phyloP scores from a whole-genome alignment of 1,140 invertebrate genomes.

The Alviniconcha marisindica region DNA sequence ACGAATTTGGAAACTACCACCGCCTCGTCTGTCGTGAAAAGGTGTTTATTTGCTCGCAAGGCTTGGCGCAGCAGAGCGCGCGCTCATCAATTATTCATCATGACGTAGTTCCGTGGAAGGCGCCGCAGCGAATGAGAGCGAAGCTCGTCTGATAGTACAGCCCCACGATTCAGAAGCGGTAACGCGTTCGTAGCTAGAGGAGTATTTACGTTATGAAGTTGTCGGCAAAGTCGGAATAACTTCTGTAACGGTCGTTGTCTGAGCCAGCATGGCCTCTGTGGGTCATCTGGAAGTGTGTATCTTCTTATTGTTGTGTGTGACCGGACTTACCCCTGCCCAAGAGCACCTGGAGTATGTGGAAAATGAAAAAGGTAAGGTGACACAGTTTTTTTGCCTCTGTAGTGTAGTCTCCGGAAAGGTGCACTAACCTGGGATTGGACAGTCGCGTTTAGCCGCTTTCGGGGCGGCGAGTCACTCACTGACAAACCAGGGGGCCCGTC shows the following conservation, averaged over 20 bases:
- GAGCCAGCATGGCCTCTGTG: not conserved
- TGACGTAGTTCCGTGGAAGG: slow-evolving; percentile 16
- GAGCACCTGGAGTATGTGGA: not conserved
- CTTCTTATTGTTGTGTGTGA: slow-evolving; percentile 16
- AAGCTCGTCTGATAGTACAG: not conserved
- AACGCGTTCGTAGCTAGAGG: not conserved
- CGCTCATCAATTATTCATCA: slow-evolving; percentile 30
- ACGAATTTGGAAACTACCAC: no score
- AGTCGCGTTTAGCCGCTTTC: no score
- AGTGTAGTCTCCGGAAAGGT: no score
- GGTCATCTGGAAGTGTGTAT: not conserved
- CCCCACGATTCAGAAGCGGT: not conserved
- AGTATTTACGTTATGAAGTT: slow-evolving; percentile 22
- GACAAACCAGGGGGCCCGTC: no score
- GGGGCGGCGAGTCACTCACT: no score
- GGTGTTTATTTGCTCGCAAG: slow-evolving; percentile 25
- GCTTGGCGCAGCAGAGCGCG: slow-evolving; percentile 17
- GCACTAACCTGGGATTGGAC: no score
- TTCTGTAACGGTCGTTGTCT: not conserved
- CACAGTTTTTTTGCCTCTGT: no score
- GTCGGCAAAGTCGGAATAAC: slow-evolving; percentile 1
- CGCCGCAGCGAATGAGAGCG: not conserved
- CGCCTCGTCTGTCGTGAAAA: not conserved
- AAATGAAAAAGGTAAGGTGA: slow-evolving; percentile 10
- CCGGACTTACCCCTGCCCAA: not conserved